Conservation (phyloP, 2,888 invertebrate genomes). For the Ceratothoa steindachneri region DNA sequence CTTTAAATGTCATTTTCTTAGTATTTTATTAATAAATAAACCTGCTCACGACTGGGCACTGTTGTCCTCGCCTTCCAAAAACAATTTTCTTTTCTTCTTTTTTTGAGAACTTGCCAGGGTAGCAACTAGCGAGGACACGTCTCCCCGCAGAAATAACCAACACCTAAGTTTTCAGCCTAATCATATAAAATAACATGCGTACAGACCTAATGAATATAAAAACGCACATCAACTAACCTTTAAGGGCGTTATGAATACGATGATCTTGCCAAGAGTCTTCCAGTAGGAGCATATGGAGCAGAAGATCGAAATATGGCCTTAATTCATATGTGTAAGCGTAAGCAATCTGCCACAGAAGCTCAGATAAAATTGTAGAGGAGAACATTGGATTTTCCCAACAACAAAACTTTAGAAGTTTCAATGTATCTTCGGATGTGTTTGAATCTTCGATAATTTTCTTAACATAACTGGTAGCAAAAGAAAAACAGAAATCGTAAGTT, state of each 20-base stretch:
- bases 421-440: conserved; percentile 83
- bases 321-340: conserved; percentile 90
- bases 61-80: too few relatives aligned
- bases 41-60: too few relatives aligned
- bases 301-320: conserved; percentile 82
- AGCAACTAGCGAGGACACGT: too few relatives aligned
- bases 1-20: too few relatives aligned
- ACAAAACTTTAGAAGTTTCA: conserved; percentile 83
- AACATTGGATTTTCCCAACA: conserved; percentile 96
- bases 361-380: conserved; percentile 80
- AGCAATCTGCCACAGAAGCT: conserved; percentile 77
- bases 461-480: conserved; percentile 60
- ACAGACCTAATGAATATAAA: too few relatives aligned
- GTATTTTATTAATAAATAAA: too few relatives aligned
- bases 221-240: too few relatives aligned
- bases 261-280: conserved; percentile 96
- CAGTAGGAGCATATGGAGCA: conserved; percentile 77
- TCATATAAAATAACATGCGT: too few relatives aligned
- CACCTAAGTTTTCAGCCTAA: too few relatives aligned
- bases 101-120: too few relatives aligned
- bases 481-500: not conserved
- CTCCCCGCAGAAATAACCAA: too few relatives aligned
- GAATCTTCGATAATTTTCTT: conserved; percentile 94
- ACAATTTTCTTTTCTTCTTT: too few relatives aligned
- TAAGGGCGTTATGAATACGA: conserved; percentile 86